A percentile compares a stretch with the other conserved stretches of the same genome.
Conservation (phyloP, 2,888 invertebrate species). For the Drosophila neonasuta region DNA sequence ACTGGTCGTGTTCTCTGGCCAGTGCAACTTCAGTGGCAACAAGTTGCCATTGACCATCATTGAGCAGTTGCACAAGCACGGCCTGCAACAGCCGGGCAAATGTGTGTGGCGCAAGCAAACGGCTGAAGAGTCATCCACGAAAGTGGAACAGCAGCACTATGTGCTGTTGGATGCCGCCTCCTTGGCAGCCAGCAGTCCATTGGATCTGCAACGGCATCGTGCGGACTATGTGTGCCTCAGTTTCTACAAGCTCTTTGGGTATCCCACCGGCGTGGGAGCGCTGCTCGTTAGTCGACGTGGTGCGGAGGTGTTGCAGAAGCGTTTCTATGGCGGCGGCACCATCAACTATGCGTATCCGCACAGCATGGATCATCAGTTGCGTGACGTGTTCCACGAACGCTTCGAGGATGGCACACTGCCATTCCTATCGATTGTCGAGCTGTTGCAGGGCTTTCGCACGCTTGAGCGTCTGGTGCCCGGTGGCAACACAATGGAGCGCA, state of each 20-base stretch:
- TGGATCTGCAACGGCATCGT: conserved; percentile 88
- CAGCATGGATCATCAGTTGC: conserved; percentile 88
- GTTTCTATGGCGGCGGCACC: conserved; percentile 97
- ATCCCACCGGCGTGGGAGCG: conserved; percentile 97
- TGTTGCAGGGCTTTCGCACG: conserved; percentile 92
- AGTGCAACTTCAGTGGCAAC: conserved; percentile 96
- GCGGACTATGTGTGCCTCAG: conserved; percentile 96
- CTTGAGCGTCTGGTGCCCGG: conserved; percentile 86
- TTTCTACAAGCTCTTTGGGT: conserved; percentile 98
- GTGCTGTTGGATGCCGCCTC: conserved; percentile 94
- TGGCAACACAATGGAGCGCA: conserved; percentile 83
- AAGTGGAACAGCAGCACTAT: conserved; percentile 82
- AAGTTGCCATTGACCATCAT: conserved; percentile 93
- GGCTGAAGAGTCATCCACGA: fast-evolving
- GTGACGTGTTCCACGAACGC: conserved; percentile 87
- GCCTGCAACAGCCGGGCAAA: conserved; percentile 82
- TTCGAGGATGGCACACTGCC: conserved; percentile 97
- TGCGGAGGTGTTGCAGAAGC: conserved; percentile 82
- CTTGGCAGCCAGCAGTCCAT: conserved; percentile 88
- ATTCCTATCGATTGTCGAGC: conserved; percentile 91
- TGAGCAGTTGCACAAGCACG: conserved; percentile 85
- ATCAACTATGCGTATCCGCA: conserved; percentile 91
- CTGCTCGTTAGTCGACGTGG: conserved; percentile 87
- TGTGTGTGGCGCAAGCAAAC: conserved; percentile 46
- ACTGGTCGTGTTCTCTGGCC: conserved; percentile 93